These are phyloP conservation scores for Tetraneura akinire DNA, from an alignment of 1,140 invertebrate species.

Conservation along the genomic window DNA sequence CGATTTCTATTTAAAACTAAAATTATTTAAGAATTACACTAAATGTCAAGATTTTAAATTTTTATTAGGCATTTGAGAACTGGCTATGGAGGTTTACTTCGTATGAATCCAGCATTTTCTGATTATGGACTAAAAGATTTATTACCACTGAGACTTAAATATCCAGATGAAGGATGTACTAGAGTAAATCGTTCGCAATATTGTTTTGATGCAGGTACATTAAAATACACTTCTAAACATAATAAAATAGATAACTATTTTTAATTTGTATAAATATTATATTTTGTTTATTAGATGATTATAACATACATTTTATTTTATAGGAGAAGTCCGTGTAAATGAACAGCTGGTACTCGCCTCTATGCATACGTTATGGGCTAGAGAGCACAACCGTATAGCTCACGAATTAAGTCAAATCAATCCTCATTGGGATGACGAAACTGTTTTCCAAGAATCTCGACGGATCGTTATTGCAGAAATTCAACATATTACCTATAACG, in stretches of 20 bases:
- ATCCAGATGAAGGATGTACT: constrained; percentile 89
- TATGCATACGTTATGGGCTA: constrained; percentile 60
- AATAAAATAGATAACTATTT: too few species aligned
- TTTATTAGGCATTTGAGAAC: constrained; percentile 70
- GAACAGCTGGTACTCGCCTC: constrained; percentile 64
- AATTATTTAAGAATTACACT: too few species aligned
- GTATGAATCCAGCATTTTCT: constrained; percentile 86
- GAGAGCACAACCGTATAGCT: constrained; percentile 90
- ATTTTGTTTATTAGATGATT: not conserved
- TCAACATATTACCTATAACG: constrained; percentile 92
- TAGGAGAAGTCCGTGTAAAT: constrained; percentile 61
- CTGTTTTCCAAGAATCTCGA: constrained; percentile 83
- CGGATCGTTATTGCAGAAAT: constrained; percentile 87
- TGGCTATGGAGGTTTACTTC: constrained; percentile 74
- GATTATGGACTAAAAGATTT: constrained; percentile 87
- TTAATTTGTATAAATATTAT: not conserved
- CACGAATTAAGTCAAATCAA: constrained; percentile 72
- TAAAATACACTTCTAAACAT: not conserved
- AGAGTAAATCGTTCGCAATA: constrained; percentile 83
- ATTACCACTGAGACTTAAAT: constrained; percentile 81
- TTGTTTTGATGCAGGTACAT: constrained; percentile 88
- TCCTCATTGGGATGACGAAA: constrained; percentile 86
- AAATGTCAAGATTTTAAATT: too few species aligned
- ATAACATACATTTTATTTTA: not conserved
- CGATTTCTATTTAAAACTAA: too few species aligned